Percentiles rank a stretch among this genome's conserved stretches.
These are phyloP conservation scores for Hyperoplus lanceolatus DNA, from an alignment of 2,797 vertebrate species.

Conservation along the genomic window DNA sequence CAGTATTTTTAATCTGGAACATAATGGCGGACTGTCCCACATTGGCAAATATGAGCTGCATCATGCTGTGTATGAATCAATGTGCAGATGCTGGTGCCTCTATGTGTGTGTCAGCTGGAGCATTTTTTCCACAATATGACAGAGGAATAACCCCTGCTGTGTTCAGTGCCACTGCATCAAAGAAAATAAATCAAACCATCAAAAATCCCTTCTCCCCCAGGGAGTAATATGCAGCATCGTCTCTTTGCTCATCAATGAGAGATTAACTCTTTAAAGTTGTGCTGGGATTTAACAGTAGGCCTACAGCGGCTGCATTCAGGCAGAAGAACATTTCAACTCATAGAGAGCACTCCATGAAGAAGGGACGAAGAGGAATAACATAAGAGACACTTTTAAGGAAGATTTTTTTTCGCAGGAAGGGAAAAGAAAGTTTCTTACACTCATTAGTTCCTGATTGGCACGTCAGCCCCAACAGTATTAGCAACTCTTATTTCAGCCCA, in stretches of 20 bases:
- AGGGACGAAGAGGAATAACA: not conserved
- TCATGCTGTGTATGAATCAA: not conserved
- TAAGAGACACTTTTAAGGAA: not conserved
- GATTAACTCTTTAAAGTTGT: constrained; percentile 15
- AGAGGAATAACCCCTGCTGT: constrained; percentile 16
- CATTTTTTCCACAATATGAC: constrained; percentile 3
- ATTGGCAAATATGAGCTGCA: not conserved
- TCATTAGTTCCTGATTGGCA: constrained; percentile 28
- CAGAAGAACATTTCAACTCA: not conserved
- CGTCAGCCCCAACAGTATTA: constrained; percentile 16
- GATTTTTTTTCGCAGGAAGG: not conserved
- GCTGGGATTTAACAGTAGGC: constrained; percentile 38
- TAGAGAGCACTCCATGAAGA: not conserved
- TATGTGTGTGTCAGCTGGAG: constrained; percentile 1
- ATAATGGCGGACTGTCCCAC: not conserved
- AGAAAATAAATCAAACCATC: constrained; percentile 52
- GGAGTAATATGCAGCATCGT: constrained; percentile 41
- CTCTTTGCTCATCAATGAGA: constrained; percentile 32
- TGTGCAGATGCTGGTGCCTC: not conserved
- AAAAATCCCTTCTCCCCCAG: constrained; percentile 24
- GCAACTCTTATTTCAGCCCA: constrained; percentile 11
- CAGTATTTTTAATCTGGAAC: not conserved
- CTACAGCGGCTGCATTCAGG: constrained; percentile 16
- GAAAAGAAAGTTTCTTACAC: constrained; percentile 14
- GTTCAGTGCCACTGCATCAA: constrained; percentile 14